Evolutionary conservation across 1,140 invertebrate species (phyloP), one percentile per base, ranked within the genome.

Genomic region (Palaemon carinicauda): DNA sequence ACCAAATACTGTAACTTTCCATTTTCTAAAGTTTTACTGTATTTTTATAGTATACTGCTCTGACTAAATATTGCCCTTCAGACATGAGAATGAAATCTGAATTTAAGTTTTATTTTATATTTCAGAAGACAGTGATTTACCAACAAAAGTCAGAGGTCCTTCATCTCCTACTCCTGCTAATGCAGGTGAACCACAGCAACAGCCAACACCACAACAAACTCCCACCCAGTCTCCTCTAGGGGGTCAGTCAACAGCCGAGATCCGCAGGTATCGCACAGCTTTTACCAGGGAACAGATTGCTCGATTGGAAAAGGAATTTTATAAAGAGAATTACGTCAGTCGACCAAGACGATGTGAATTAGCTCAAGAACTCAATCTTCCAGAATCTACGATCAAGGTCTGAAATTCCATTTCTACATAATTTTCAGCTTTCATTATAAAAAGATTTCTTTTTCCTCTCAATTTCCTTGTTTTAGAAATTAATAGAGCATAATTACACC

Each of bases 331-430:
- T 92, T 99, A 99, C 91, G 98, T 99, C 0, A 98, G 97, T 1
- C 92, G 98, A 77, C 98, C 98, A 0, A 94, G 97, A 87, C 93
- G 99, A 87, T 98, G 97, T 91, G 98, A 99, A 92, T 91, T 99
- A 19, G 98, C 99, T 0, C 94, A 96, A 4, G 95, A 98, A 90
- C 93, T 99, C 15, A 96, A 97, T 89, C 93, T 99, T 0, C 97
- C 98, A 0, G 99, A 99, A 92, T 97, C 96, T 14, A 99, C 98
- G 1, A 99, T 99, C 87, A 99, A 99, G 95, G 98, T 98, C 3
- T 29, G 41, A n/a, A n/a, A n/a, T n/a, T n/a, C n/a, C n/a, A n/a
- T n/a, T n/a, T n/a, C n/a, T n/a, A n/a, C n/a, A n/a, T n/a, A n/a
- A n/a, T n/a, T n/a, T n/a, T n/a, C n/a, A n/a, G n/a, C n/a, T n/a